Percentiles rank a stretch among this genome's conserved stretches.
These are phyloP conservation scores for Neomorphus geoffroyi DNA, from an alignment of 2,797 vertebrate genomes.

Conservation along the genomic window DNA sequence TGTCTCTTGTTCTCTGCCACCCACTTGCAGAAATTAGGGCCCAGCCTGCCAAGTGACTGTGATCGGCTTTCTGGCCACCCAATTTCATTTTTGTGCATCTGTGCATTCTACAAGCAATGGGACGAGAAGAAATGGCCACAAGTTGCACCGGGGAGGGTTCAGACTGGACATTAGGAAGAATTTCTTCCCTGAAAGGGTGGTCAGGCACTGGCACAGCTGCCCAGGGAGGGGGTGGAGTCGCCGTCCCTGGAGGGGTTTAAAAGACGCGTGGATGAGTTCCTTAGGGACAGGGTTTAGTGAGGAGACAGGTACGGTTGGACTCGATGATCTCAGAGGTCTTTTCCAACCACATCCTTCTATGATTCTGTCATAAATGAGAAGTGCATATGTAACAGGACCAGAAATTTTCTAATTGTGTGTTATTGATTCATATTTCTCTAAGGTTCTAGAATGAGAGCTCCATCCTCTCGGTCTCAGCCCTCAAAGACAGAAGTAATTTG, in stretches of 20 bases:
- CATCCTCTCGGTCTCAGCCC: background rate
- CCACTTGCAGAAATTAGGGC: background rate
- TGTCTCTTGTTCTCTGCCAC: background rate
- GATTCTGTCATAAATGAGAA: background rate
- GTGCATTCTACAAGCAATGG: background rate
- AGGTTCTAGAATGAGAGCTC: background rate
- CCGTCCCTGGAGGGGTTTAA: too few species aligned
- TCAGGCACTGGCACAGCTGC: too few species aligned
- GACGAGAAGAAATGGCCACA: too few species aligned
- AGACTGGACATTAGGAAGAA: too few species aligned
- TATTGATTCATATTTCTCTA: background rate
- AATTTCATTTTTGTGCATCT: background rate
- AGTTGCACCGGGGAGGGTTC: too few species aligned
- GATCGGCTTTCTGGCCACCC: background rate
- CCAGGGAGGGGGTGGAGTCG: too few species aligned
- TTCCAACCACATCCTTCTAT: too few species aligned
- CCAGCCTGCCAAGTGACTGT: background rate
- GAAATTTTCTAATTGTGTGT: background rate
- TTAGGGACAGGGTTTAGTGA: too few species aligned
- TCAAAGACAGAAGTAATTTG: background rate
- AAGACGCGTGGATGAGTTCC: too few species aligned
- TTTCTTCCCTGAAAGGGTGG: too few species aligned
- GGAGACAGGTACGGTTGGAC: too few species aligned
- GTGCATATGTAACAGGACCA: background rate
- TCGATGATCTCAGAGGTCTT: too few species aligned